phyloP scores from a whole-genome alignment of 2,888 invertebrate species.

The Ornithoptera priamus region DNA sequence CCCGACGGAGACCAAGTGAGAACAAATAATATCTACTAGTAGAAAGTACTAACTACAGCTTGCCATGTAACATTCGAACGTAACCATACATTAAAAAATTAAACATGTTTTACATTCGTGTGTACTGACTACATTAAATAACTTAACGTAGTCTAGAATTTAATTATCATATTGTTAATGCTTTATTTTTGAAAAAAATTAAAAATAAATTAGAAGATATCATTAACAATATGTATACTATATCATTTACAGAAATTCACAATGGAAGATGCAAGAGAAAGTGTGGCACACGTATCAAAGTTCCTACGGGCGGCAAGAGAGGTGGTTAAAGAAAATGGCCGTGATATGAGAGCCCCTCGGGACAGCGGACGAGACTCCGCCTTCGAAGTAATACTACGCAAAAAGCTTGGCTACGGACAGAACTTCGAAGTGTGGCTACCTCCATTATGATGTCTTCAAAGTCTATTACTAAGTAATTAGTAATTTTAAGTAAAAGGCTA shows the following conservation, averaged over 20 bases:
- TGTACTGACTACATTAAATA: too few species aligned
- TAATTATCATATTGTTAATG: too few species aligned
- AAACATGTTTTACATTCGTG: too few species aligned
- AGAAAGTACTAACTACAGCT: neutral
- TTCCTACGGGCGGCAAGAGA: constrained; percentile 67
- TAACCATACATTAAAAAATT: too few species aligned
- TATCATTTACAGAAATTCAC: constrained; percentile 45
- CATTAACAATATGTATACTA: too few species aligned
- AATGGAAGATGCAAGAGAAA: constrained; percentile 68
- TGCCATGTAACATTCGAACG: neutral
- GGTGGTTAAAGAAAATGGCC: constrained; percentile 58
- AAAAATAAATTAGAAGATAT: too few species aligned
- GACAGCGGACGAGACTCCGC: constrained; percentile 69
- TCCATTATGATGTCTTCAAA: constrained; percentile 69
- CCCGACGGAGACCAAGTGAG: constrained; percentile 57
- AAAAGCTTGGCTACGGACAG: constrained; percentile 77
- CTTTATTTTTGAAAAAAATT: too few species aligned
- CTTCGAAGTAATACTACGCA: constrained; percentile 71
- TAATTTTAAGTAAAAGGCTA: constrained; percentile 36
- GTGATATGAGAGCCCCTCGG: constrained; percentile 59
- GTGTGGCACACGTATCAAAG: constrained; percentile 69
- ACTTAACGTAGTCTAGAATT: too few species aligned
- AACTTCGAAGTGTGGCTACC: constrained; percentile 80
- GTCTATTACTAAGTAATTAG: constrained; percentile 25
- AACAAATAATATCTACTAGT: neutral